Base-by-base conservation (phyloP, 2,888 invertebrate species). In the Pterostichus niger region DNA sequence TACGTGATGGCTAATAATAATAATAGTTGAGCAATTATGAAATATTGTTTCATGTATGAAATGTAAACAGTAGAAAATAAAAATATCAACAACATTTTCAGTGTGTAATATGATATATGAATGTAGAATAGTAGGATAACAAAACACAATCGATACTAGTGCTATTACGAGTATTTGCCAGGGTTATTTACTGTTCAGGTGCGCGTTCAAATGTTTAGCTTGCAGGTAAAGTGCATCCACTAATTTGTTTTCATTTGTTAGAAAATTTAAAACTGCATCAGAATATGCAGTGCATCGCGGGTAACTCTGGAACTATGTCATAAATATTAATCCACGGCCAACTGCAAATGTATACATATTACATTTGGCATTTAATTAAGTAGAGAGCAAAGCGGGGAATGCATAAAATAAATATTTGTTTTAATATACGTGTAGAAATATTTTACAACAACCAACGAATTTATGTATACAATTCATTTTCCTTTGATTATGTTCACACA, bases 291-390 rank as follows among this genome's bases (percentile, higher is more conserved):
- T 13, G 64, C 59, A 59, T 31, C 10, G 24, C 59, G 7, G 59
- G 7, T 11, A 17, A 31, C 59, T 2, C 10, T 56, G 24, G 24
- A 40, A 59, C 59, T 11, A 10, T 31, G 64, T n/a, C 33, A 64
- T 64, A 64, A 64, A 64, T 64, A 64, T 64, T 35, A 64, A 64
- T 64, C 35, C 64, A 31, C 11, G 64, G n/a, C 11, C 64, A 64
- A 64, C 33, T 64, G 64, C 64, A 64, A 64, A 64, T 64, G 64
- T 64, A 13, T 64, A 64, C 64, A 64, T 35, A 64, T 35, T 64
- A 33, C 64, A 64, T 64, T 64, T 64, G 64, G 64, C 64, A 64
- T 35, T 64, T 64, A 64, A 64, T 64, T 64, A 64, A 49, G 13
- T 35, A 6, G 5, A 10, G 31, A 24, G 17, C 24, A 15, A 40